phyloP scores from a whole-genome alignment of 2,113 vertebrate species.

The Cynoglossus semilaevis region DNA sequence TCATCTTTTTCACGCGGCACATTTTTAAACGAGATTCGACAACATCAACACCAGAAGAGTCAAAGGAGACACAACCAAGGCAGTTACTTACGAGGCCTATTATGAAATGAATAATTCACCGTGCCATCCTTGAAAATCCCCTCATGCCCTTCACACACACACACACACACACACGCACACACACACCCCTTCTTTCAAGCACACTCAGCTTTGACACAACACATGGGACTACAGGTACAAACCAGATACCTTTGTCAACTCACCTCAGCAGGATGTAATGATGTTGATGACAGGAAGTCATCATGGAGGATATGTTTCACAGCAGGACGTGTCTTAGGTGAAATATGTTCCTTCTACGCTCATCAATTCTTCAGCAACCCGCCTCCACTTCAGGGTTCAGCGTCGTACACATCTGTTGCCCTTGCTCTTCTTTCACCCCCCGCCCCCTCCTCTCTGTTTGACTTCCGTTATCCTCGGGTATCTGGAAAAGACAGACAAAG shows the following conservation, averaged over 20 bases:
- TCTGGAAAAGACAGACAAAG: no score
- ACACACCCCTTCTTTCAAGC: constrained; percentile 8
- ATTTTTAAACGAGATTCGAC: constrained; percentile 22
- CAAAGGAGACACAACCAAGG: constrained; percentile 15
- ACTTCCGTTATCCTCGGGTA: no score
- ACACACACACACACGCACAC: background rate
- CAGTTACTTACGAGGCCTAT: constrained; percentile 34
- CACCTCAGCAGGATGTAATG: constrained; percentile 66
- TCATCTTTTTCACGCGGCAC: background rate
- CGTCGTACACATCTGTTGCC: constrained; percentile 31
- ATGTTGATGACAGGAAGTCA: constrained; percentile 77
- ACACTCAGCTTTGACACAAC: constrained; percentile 27
- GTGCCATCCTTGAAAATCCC: constrained; percentile 31
- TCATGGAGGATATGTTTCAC: constrained; percentile 67
- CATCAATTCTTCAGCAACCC: constrained; percentile 75
- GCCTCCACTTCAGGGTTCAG: constrained; percentile 57
- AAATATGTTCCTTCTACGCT: constrained; percentile 68
- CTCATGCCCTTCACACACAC: constrained; percentile 35
- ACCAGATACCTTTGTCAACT: constrained; percentile 59
- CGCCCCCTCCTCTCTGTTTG: no score
- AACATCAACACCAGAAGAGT: constrained; percentile 25
- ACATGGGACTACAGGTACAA: constrained; percentile 19
- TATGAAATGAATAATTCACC: constrained; percentile 52
- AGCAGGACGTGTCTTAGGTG: constrained; percentile 66
- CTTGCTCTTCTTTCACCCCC: constrained; percentile 12